Evolutionary conservation across 2,888 invertebrate species (phyloP), one percentile per base, ranked within the genome.

Genomic region (Zaprionus obscuricornis): DNA sequence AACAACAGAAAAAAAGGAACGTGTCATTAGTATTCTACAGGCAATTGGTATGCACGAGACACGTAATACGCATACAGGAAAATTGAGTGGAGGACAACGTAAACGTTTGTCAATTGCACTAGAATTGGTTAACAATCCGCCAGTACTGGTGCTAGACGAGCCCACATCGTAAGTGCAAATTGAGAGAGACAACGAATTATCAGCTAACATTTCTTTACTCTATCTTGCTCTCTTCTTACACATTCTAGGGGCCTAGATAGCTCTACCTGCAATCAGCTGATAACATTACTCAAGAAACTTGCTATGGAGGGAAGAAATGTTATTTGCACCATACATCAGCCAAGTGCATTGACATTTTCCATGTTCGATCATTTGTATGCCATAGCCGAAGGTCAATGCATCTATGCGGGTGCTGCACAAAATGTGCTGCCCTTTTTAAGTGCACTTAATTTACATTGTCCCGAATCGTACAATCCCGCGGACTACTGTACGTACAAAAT

Each of bases 81-180:
- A 91, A 45, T 91, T 98, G 16, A 98, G 98, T 0, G 98, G 98
- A 0, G 98, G 98, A 0, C 98, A 98, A 90, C 93, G 93, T 62
- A 98, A 98, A 89, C 92, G 98, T 17, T 92, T 98, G n/a, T 96
- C 97, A 0, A 97, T 98, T 34, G 98, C 98, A 0, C 90, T 97
- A 63, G 98, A 98, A 89, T 91, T 98, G 17, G 94, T 90, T 0
- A 97, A 98, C 90, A 98, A 98, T 90, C 98, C 98, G 1, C 97
- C 98, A 0, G 94, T 98, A 4, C 93, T 98, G 89, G 98, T 98
- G 89, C 92, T 98, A 58, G 98, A 98, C 89, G 98, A 98, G 88
- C 98, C 98, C 0, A 98, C 98, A 2, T 97, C 98, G 98, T 98
- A 91, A 93, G 86, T 10, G 3, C 4, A 1, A 3, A 14, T 5